phyloP scores from a whole-genome alignment of 2,113 vertebrate genomes.

The Bucco capensis region DNA sequence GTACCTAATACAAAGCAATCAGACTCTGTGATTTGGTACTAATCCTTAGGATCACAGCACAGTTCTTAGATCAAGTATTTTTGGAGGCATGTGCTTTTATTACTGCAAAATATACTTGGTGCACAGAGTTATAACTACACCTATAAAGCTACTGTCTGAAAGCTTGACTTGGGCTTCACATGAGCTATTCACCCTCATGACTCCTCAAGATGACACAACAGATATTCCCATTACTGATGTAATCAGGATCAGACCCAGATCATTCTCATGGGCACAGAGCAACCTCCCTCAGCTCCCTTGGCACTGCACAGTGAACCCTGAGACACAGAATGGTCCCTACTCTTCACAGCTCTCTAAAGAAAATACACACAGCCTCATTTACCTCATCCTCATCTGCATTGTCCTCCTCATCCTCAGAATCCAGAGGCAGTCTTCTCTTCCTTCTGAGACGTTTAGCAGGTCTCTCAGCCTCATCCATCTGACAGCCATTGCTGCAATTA shows the following conservation, averaged over 20 bases:
- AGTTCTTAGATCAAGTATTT: not conserved
- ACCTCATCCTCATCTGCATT: constrained; percentile 84
- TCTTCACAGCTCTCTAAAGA: not conserved
- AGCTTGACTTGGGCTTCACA: not conserved
- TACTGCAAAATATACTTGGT: not conserved
- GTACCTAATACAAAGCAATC: not conserved
- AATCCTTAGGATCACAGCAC: not conserved
- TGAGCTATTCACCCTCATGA: not conserved
- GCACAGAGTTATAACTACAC: not conserved
- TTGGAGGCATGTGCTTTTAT: not conserved
- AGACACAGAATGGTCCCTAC: not conserved
- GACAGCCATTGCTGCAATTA: constrained; percentile 30
- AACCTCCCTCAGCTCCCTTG: not conserved
- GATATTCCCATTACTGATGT: not conserved
- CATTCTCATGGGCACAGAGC: not conserved
- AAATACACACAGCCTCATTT: not conserved
- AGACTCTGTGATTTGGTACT: not conserved
- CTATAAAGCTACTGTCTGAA: not conserved
- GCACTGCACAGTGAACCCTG: not conserved
- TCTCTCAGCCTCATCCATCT: constrained; percentile 73
- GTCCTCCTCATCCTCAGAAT: constrained; percentile 88
- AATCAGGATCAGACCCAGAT: not conserved
- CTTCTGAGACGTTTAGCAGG: constrained; percentile 82
- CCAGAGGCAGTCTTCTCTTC: constrained; percentile 88
- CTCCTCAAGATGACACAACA: not conserved